Base-by-base conservation (phyloP, 2,888 invertebrate genomes). In the Dicranocentrus wangi region DNA sequence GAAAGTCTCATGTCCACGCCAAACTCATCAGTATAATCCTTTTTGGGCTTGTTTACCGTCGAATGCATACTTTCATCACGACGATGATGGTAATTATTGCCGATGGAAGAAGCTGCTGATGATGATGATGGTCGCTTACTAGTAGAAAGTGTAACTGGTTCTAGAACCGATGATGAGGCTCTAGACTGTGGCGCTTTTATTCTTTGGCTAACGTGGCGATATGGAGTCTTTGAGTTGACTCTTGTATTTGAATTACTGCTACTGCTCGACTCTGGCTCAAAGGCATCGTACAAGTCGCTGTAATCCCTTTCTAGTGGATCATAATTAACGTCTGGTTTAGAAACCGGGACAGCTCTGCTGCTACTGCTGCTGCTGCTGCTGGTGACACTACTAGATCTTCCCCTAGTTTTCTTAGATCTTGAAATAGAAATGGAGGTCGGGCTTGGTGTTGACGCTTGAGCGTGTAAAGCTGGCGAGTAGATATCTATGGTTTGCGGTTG, bases 341-440 rank as follows among this genome's bases (percentile, higher is more conserved):
- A 63, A 78, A 61, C 43, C 70, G 77, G 77, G 32, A 42, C 77
- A 60, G 32, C 13, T 61, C 32, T 68, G 25, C 68, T 42, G 25
- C 32, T 32, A 70, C 70, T 55, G 23, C 39, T 63, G 28, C 32
- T 68, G 25, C 68, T 42, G 25, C 32, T 32, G 63, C 70, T 55
- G 23, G 25, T 63, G 25, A 25, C 28, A 43, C 53, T 23, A 60
- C 69, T 32, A 8, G 58, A 15, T 58, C 71, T 71, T 47, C 42
- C 71, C 32, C 63, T 65, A 17, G 42, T 71, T 72, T 79, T 79
- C 66, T 79, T 79, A 28, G 71, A 71, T 79, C 71, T 79, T 72
- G 78, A 70, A 78, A 70, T 77, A 77, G 76, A 68, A 60, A 77
- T 69, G n/a, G 58, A 69, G 47, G 53, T 70, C 19, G 79, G 79